Conservation (phyloP, 2,888 invertebrate genomes). For the Empis livida region DNA sequence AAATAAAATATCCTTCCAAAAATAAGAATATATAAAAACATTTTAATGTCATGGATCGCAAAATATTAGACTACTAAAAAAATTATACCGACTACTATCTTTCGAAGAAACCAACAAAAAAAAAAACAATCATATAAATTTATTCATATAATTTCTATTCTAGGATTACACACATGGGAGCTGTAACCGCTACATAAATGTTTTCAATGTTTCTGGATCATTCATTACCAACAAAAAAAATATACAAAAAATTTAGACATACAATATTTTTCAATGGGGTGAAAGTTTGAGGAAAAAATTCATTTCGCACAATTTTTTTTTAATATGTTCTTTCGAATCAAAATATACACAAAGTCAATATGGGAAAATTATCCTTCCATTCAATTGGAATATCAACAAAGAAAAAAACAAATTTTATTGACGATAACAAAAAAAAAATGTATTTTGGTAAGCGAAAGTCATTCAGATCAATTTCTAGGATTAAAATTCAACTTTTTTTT, state of each 20-base stretch:
- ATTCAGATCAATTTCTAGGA: no score
- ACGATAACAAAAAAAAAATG: no score
- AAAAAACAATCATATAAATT: background rate
- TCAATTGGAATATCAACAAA: no score
- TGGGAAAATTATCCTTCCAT: background rate
- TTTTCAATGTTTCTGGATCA: slow-evolving; percentile 13
- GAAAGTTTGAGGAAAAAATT: no score
- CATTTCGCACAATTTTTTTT: no score
- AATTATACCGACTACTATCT: background rate
- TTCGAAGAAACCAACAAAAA: background rate
- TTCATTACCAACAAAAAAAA: slow-evolving; percentile 9
- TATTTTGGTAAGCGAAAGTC: no score
- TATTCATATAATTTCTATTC: background rate
- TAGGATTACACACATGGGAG: slow-evolving; percentile 36
- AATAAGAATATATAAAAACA: no score
- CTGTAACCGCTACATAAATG: slow-evolving; percentile 30
- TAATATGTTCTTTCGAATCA: no score
- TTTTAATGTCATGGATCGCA: background rate
- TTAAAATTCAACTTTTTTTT: no score
- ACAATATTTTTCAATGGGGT: no score
- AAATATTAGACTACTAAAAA: background rate
- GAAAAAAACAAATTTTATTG: no score
- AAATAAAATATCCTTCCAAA: no score
- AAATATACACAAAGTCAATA: background rate
- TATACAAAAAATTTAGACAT: background rate